Percentiles rank a stretch among this genome's conserved stretches.
phyloP scores from a whole-genome alignment of 1,140 invertebrate species.

The Eupristina koningsbergeri region DNA sequence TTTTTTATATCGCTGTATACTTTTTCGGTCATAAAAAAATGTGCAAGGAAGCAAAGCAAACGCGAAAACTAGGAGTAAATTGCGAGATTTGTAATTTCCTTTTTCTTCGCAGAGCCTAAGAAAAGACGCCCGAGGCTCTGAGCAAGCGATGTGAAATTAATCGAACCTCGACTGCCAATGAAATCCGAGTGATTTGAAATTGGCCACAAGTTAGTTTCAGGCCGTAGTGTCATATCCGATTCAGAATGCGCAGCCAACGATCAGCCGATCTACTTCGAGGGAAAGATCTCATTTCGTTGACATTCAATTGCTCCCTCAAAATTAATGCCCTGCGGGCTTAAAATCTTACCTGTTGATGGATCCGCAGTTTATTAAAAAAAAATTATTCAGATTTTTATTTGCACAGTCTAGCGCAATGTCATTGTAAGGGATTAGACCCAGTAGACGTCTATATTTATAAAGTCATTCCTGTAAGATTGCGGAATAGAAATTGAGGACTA shows the following conservation, averaged over 20 bases:
- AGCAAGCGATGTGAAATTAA: background rate
- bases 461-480: too few species aligned
- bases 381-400: too few species aligned
- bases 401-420: too few species aligned
- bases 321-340: too few species aligned
- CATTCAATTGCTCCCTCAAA: too few species aligned
- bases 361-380: too few species aligned
- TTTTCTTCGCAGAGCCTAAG: background rate
- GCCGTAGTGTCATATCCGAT: background rate
- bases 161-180: background rate
- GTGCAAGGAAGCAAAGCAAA: background rate
- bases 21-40: background rate
- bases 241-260: background rate
- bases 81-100: constrained; percentile 15
- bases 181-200: background rate
- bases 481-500: too few species aligned
- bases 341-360: too few species aligned
- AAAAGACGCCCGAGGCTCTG: background rate
- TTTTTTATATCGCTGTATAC: too few species aligned
- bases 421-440: too few species aligned
- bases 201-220: background rate
- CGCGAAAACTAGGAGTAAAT: background rate
- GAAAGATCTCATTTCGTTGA: background rate
- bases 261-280: background rate
- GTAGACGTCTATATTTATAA: too few species aligned